Conservation (phyloP, 1,140 invertebrate genomes). For the Zophobas morio region DNA sequence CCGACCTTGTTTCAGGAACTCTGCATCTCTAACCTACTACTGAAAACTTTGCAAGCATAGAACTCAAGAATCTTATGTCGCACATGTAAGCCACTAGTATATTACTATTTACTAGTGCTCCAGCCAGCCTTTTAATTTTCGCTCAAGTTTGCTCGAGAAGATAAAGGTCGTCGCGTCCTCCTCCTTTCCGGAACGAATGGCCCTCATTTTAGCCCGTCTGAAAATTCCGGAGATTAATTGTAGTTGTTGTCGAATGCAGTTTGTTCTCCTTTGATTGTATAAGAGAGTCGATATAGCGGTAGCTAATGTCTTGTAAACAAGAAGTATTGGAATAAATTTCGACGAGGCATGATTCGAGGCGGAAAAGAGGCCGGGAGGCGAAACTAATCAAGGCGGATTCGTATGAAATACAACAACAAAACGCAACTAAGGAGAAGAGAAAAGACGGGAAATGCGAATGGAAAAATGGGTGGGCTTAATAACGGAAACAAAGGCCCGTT, state of each 20-base stretch:
- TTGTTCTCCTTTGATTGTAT: conserved; percentile 40
- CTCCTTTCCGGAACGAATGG: background rate
- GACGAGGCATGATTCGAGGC: conserved; percentile 19
- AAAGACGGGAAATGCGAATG: conserved; percentile 44
- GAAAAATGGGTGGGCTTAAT: conserved; percentile 53
- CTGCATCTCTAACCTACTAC: too few species aligned
- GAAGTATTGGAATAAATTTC: conserved; percentile 40
- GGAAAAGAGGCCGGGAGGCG: conserved; percentile 39
- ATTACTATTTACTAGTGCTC: too few species aligned
- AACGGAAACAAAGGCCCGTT: conserved; percentile 53
- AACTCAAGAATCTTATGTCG: too few species aligned
- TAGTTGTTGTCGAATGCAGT: conserved; percentile 42
- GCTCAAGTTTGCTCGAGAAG: too few species aligned
- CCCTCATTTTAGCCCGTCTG: background rate
- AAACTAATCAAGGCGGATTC: conserved; percentile 46
- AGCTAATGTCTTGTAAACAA: conserved; percentile 41
- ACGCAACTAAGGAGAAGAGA: conserved; percentile 21
- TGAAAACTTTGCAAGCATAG: too few species aligned
- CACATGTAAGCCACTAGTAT: too few species aligned
- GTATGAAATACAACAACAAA: conserved; percentile 42
- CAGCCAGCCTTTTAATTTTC: too few species aligned
- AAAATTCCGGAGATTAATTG: conserved; percentile 32
- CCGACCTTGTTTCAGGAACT: too few species aligned
- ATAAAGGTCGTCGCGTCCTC: too few species aligned
- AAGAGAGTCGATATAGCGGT: conserved; percentile 35